Base-by-base conservation (phyloP, 1,140 invertebrate genomes). In the Tenebrio molitor region DNA sequence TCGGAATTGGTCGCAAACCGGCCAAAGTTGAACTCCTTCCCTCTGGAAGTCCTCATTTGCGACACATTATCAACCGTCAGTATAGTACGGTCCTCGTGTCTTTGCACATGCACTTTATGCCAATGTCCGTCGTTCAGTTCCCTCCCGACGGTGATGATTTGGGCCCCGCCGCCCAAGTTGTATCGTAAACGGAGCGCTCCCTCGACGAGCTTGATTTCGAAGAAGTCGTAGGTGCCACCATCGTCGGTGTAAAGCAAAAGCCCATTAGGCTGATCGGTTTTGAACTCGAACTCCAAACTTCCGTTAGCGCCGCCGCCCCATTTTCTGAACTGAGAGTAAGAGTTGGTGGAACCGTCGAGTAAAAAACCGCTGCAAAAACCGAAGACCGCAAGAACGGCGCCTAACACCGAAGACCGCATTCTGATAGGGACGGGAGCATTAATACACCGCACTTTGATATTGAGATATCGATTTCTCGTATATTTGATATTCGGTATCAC, bases 181-280 rank as follows among this genome's bases (percentile, higher is more conserved):
- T 95, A 95, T 72, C 95, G 86, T 73, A 97, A 83, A 50, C 95
- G 85, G n/a, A 98, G 84, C 0, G 91, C 91, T 15, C 96, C 95
- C 80, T 96, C 95, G 2, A 98, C 93, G 10, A 99, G 85, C 81
- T 97, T 98, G 53, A 98, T 84, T 84, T 97, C 95, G 83, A 98
- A 96, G 85, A 98, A 99, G 83, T 98, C 95, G 78, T 95, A 94
- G 12, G 92, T 94, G 7, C 95, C 95, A 2, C 96, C 95, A 81
- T 98, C 96, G 81, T 97, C 96, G 0, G 95, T 96, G 83, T 97
- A 97, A 39, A 98, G 85, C 12, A 98, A 84, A 68, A 97, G 83
- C 4, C 95, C 95, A 84, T 95, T 95, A 0, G 93, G 93, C 81
- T 95, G 91, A 64, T 93, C 90, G 2, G 95, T 97, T 84, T 94